Percentiles rank a stretch among this genome's conserved stretches.
These are phyloP conservation scores for Zaprionus vittiger DNA, from an alignment of 1,140 invertebrate species.

Conservation along the genomic window DNA sequence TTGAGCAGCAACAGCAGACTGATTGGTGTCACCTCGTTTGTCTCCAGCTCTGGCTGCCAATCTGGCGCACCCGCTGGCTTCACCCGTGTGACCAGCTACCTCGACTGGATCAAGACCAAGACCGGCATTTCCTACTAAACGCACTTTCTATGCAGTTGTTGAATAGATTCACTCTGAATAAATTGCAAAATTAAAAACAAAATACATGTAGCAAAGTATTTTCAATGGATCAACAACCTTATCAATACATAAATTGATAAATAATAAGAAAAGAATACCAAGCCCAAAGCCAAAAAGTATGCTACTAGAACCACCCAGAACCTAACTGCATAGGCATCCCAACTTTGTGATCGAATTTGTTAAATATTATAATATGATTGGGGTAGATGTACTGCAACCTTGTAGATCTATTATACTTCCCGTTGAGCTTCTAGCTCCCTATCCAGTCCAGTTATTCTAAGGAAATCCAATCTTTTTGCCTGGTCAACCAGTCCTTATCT, in stretches of 20 bases:
- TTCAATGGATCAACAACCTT: not conserved
- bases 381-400: too few species aligned
- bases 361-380: too few species aligned
- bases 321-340: too few species aligned
- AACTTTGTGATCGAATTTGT: too few species aligned
- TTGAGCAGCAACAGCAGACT: slow-evolving; percentile 74
- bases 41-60: slow-evolving; percentile 62
- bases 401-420: too few species aligned
- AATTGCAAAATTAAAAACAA: slow-evolving; percentile 13
- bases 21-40: slow-evolving; percentile 85
- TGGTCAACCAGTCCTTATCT: too few species aligned
- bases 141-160: slow-evolving; percentile 10
- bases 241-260: not conserved
- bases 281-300: not conserved
- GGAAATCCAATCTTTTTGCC: too few species aligned
- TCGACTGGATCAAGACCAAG: slow-evolving; percentile 85
- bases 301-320: not conserved
- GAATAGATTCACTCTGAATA: slow-evolving; percentile 25
- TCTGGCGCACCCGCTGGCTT: slow-evolving; percentile 85
- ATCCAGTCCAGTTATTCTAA: too few species aligned
- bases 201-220: too few species aligned
- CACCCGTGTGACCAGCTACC: slow-evolving; percentile 85
- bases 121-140: slow-evolving; percentile 51
- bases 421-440: too few species aligned
- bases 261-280: not conserved